Evolutionary conservation across 2,113 vertebrate species (phyloP).

Genomic region (Pangasianodon hypophthalmus): DNA sequence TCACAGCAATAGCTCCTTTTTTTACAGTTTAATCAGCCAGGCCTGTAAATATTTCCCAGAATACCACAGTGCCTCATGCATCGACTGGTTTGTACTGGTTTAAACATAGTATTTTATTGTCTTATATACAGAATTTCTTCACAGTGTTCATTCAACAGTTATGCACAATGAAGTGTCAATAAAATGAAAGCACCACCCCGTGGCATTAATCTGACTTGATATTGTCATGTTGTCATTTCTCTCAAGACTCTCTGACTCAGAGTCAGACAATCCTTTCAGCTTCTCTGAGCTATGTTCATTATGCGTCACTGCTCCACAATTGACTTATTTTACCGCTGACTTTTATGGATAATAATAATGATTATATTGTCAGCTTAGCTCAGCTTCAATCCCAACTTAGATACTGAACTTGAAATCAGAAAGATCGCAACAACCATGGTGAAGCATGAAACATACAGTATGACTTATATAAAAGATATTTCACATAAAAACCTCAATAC

Average conservation of each 20-base stretch:
- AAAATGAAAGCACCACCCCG: not conserved
- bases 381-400: not conserved
- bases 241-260: not conserved
- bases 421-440: not conserved
- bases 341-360: constrained; percentile 1
- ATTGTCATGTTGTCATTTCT: not conserved
- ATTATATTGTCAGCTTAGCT: constrained; percentile 10
- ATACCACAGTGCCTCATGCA: not conserved
- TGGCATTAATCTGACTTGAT: not conserved
- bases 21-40: not conserved
- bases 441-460: not conserved
- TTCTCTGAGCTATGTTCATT: not conserved
- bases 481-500: not conserved
- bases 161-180: not conserved
- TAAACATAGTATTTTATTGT: not conserved
- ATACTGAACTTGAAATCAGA: not conserved
- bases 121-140: not conserved
- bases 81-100: not conserved
- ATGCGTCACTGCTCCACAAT: not conserved
- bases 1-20: not conserved
- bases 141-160: not conserved
- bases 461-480: not conserved
- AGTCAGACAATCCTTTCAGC: not conserved
- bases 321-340: not conserved
- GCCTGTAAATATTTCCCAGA: not conserved